Base-by-base conservation (phyloP, 2,113 vertebrate species). In the Phaethon lepturus region DNA sequence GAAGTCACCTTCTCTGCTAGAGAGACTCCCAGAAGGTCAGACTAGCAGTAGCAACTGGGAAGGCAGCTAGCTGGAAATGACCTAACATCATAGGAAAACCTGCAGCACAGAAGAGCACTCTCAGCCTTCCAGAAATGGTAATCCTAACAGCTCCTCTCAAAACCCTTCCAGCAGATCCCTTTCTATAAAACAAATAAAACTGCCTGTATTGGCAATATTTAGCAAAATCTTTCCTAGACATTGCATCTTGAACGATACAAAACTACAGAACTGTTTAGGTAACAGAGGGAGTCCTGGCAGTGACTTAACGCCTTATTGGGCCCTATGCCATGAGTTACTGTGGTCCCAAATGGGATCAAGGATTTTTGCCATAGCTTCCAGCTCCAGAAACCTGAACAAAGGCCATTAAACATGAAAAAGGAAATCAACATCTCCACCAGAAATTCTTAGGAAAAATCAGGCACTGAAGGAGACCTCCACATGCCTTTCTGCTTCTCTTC, bases 171-270 rank as follows among this genome's bases (percentile, higher is more conserved):
- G n/a, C 55, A 22, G 23, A 31, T 7, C 9, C 8, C 31, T 82
- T 49, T 76, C 86, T 76, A 35, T 24, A 67, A 93, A 95, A 68
- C 38, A 94, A 86, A 93, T 58, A 74, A 81, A 88, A 59, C 53
- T 38, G 53, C 44, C 49, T 47, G 63, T 72, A n/a, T 31, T 76
- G n/a, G 49, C n/a, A 83, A 83, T 76, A 76, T 56, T 83, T 73
- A 91, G 44, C 53, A 78, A 86, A 68, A 38, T 60, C 9, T 84
- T 93, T 77, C 87, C 84, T 72, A 63, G 44, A 75, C 4, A 29
- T 47, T 89, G 31, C 11, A 33, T 76, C 44, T 60, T 77, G 58
- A 95, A 80, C 67, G 58, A 86, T 72, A 76, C 73, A 14, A 83
- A 86, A 68, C 31, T 59, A n/a, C 17, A 72, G 20, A 71, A 88